Evolutionary conservation across 2,797 vertebrate genomes (phyloP), one percentile per base, ranked within the genome.

Genomic region (Sparidentex hasta): DNA sequence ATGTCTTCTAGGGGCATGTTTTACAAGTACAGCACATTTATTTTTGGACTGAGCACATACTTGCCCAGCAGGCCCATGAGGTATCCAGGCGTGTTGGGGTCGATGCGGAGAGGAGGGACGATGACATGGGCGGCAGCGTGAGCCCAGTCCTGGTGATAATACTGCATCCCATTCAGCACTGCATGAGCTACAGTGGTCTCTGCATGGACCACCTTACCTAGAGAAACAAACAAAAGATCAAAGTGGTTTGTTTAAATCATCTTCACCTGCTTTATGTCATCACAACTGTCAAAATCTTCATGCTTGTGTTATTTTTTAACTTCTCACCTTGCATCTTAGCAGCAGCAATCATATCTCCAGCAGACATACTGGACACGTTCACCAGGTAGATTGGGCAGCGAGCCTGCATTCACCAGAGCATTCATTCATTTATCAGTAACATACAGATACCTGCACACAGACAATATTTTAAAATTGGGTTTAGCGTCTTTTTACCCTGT

Each of bases 71-170:
- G 95, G 90, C 98, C 97, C 96, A 99, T 98, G 91, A 99, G 96
- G 95, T 98, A 98, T 93, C 95, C 95, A 0, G 98, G 98, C 7
- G 98, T 99, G 95, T 97, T 98, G 83, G 97, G 96, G 94, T 99
- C 98, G 6, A 98, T 95, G 85, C 98, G 96, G 77, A 99, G 95
- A 0, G 98, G 98, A 0, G 98, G 98, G 82, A 96, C 94, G 0
- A 97, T 96, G 90, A 99, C 97, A 0, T 97, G 97, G 82, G 97
- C 97, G 0, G 98, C 98, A 0, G 98, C 97, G 0, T 98, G 98
- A 84, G 94, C 96, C 98, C 98, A 99, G 88, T 99, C 98, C 95
- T 98, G 98, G 92, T 99, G 98, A 90, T 99, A 99, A 87, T 99
- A 99, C 93, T 98, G 97, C 80, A 98, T 93, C 78, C 98, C 98